Evolutionary conservation across 2,797 vertebrate species (phyloP).

Genomic region (Pangasius mekongensis): DNA sequence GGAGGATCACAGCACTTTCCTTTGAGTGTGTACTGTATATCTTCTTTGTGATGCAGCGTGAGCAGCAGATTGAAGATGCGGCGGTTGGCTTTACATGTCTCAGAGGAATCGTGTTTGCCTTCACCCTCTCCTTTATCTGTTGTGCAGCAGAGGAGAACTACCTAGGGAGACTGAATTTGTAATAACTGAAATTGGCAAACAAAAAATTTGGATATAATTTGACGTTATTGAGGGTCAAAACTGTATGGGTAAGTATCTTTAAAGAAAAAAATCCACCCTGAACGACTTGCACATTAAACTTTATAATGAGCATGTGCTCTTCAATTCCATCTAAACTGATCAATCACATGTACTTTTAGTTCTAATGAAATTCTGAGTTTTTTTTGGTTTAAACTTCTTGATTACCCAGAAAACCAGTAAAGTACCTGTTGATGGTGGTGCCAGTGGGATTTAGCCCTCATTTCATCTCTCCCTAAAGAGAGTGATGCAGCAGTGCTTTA

Average conservation of each 20-base stretch:
- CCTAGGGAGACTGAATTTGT: not conserved
- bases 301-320: not conserved
- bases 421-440: not conserved
- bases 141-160: not conserved
- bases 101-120: not conserved
- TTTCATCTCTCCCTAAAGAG: not conserved
- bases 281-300: not conserved
- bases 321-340: not conserved
- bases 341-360: not conserved
- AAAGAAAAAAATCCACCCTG: not conserved
- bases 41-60: not conserved
- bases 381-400: not conserved
- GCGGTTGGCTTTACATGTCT: not conserved
- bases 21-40: not conserved
- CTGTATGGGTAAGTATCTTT: not conserved
- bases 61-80: not conserved
- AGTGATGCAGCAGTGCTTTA: conserved; percentile 1
- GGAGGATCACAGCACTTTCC: not conserved
- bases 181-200: not conserved
- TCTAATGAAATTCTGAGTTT: not conserved
- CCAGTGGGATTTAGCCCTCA: not conserved
- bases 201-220: not conserved
- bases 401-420: not conserved
- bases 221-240: not conserved
- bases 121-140: not conserved